phyloP scores from a whole-genome alignment of 2,797 vertebrate genomes.

The Sardinella longiceps region DNA sequence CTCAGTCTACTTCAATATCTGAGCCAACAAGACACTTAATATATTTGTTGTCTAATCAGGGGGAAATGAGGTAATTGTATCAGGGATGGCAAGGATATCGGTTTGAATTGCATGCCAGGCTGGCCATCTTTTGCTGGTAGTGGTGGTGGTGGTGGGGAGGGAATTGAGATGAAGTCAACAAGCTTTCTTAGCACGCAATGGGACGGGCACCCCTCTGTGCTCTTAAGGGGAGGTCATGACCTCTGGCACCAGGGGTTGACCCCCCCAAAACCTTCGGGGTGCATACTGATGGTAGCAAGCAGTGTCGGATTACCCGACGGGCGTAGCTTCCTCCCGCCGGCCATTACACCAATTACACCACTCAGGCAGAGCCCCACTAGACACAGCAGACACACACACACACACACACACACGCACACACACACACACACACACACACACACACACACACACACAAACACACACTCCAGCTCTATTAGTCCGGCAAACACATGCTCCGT shows the following conservation, averaged over 20 bases:
- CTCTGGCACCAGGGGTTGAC: constrained; percentile 44
- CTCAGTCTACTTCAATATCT: too few relatives aligned
- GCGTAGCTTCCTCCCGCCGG: constrained; percentile 47
- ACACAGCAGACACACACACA: neutral
- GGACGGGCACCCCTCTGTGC: neutral
- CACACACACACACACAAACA: neutral
- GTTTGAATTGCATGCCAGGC: neutral
- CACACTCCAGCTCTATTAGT: neutral
- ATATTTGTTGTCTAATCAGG: neutral
- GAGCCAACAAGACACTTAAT: neutral
- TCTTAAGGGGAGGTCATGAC: constrained; percentile 51
- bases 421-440: too few relatives aligned
- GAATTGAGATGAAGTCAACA: neutral
- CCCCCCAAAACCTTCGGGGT: constrained; percentile 38
- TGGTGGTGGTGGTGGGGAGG: neutral
- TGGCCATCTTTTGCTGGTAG: neutral
- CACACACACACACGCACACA: neutral
- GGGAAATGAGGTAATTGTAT: neutral
- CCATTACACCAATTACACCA: constrained; percentile 49
- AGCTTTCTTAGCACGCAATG: neutral
- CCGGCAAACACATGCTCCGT: constrained; percentile 30
- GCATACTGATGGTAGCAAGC: constrained; percentile 29
- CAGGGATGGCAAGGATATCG: neutral
- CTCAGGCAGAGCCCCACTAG: constrained; percentile 35
- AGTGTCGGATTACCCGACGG: constrained; percentile 55